Base-by-base conservation (phyloP, 2,888 invertebrate genomes). In the Dysmachus trigonus region DNA sequence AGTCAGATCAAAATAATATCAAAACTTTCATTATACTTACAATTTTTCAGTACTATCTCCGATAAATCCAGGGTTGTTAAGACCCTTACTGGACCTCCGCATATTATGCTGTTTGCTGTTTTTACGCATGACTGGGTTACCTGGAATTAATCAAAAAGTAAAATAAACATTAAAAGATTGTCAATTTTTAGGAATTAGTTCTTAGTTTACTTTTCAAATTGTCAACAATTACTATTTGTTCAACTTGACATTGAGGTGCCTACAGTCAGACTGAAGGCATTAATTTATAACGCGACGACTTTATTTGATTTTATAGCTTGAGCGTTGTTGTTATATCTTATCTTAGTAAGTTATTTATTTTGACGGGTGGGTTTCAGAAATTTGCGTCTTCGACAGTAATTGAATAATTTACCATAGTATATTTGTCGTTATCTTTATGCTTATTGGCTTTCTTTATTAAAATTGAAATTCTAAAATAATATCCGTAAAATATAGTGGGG, bases 31-130 rank as follows among this genome's bases (percentile, higher is more conserved):
- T 27, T 83, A 1, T 83, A 73, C 73, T 79, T 89, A 89, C 85
- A 89, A 89, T 89, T 90, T 89, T 86, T 90, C 90, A 89, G 89
- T 89, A 86, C 88, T 90, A 87, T 91, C 92, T 87, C 88, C 89
- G 88, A 92, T 89, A 88, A 90, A 92, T 51, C 89, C 91, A 81
- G 91, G 89, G 90, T 92, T 92, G 85, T 87, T 90, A 87, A 91
- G 91, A 8, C 91, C 92, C 90, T 47, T 76, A 18, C 76, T 76
- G 22, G 33, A 22, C 33, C 38, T 76, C 7, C 33, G 33, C 33
- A 38, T 38, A 10, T 62, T 62, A 7, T 62, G 62, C 62, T 62
- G 62, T 22, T 76, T 76, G 76, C 76, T 76, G 35, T 76, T 35
- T 38, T 76, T 76, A 35, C 33, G 33, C 33, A 76, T 76, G 35